phyloP scores from a whole-genome alignment of 2,888 invertebrate genomes.

The Philonicus albiceps region DNA sequence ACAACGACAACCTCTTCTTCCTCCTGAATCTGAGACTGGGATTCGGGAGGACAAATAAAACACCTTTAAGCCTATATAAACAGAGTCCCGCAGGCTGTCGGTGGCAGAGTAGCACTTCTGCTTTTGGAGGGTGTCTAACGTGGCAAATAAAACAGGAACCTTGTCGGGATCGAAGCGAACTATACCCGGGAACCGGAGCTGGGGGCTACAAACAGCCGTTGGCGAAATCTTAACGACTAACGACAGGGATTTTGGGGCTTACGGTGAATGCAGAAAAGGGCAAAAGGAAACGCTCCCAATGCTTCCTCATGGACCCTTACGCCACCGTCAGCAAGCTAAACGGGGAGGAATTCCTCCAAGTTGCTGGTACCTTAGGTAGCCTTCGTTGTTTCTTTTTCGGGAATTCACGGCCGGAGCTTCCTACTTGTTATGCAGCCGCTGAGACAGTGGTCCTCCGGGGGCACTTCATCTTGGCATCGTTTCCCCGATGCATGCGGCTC shows the following conservation, averaged over 20 bases:
- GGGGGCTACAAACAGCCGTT: background rate
- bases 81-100: background rate
- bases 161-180: background rate
- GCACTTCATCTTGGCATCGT: slow-evolving; percentile 15
- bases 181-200: background rate
- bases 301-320: background rate
- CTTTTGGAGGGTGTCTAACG: background rate
- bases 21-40: background rate
- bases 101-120: background rate
- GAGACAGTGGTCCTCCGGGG: slow-evolving; percentile 1
- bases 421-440: slow-evolving; percentile 24
- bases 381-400: background rate
- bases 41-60: background rate
- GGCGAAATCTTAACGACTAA: slow-evolving; percentile 6
- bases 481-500: background rate
- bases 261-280: background rate
- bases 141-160: background rate
- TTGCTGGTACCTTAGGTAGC: background rate
- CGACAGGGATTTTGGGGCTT: slow-evolving; percentile 6
- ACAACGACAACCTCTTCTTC: background rate
- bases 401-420: background rate
- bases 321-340: background rate
- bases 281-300: background rate
- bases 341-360: background rate
- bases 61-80: slow-evolving; percentile 6